Evolutionary conservation across 35 echinoderm and acorn worm genomes (phyloP).

Genomic region (Eucidaris tribuloides): DNA sequence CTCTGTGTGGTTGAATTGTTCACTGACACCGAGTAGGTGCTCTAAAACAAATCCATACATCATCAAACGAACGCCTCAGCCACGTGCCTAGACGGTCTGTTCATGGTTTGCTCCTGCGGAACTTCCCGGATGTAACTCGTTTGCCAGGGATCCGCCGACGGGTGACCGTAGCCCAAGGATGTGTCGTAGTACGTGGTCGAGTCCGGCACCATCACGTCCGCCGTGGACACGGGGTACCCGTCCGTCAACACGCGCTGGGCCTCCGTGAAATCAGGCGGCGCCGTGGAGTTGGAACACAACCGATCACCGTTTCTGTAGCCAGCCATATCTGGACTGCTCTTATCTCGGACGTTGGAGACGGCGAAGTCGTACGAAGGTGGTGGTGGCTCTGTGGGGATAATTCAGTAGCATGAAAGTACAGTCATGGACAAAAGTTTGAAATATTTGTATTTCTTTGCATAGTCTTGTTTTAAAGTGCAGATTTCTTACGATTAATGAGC

Average conservation of each 20-base stretch:
- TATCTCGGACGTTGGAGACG: background rate
- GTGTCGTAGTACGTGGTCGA: background rate
- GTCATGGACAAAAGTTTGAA: background rate
- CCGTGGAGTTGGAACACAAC: too few relatives aligned
- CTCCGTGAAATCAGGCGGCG: too few relatives aligned
- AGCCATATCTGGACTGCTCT: too few relatives aligned
- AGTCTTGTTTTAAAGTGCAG: background rate
- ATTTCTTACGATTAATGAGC: too few relatives aligned
- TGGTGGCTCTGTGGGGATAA: slow-evolving; percentile 1
- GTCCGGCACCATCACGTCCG: background rate
- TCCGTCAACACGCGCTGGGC: too few relatives aligned
- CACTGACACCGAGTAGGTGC: too few relatives aligned
- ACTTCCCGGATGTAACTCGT: background rate
- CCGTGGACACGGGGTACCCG: too few relatives aligned
- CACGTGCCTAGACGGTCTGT: background rate
- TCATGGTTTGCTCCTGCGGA: background rate
- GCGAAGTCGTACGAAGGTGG: slow-evolving; percentile 21
- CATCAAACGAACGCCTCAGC: slow-evolving; percentile 7
- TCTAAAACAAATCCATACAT: too few relatives aligned
- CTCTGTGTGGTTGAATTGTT: too few relatives aligned
- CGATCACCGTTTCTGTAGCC: too few relatives aligned
- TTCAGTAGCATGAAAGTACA: background rate
- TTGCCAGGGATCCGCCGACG: background rate
- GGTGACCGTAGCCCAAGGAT: slow-evolving; percentile 7
- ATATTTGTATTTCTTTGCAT: too few relatives aligned